Conservation (phyloP, 2,113 vertebrate species). For the Calidris pygmaea region DNA sequence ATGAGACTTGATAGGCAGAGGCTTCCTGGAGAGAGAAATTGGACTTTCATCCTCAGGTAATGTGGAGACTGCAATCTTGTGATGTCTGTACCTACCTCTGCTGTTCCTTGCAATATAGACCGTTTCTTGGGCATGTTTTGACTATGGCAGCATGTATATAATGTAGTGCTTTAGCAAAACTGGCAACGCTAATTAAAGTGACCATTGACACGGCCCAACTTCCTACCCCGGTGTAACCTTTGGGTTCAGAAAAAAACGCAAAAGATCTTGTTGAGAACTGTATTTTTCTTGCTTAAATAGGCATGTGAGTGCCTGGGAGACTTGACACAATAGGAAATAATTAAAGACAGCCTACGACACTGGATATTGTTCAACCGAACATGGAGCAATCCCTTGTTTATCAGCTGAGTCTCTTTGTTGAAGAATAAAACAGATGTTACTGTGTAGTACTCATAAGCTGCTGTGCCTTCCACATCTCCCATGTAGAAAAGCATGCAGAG, state of each 20-base stretch:
- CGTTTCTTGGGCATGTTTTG: neutral
- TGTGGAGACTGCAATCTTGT: neutral
- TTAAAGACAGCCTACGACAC: neutral
- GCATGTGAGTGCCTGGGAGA: neutral
- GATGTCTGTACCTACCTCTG: fast-evolving
- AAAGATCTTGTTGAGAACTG: neutral
- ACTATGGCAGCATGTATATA: neutral
- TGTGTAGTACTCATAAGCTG: neutral
- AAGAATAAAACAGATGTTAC: neutral
- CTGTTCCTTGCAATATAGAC: neutral
- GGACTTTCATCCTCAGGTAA: neutral
- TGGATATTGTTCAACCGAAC: neutral
- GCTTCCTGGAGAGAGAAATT: neutral
- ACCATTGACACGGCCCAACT: neutral
- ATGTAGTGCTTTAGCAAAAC: neutral
- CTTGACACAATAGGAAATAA: neutral
- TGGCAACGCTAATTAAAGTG: neutral
- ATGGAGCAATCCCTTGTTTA: neutral
- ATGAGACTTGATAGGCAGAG: neutral
- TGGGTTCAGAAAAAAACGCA: neutral
- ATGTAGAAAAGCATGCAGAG: neutral
- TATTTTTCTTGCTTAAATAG: neutral
- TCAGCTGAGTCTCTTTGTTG: neutral
- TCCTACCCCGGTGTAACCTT: neutral
- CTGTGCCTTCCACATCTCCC: too few species aligned